phyloP scores from a whole-genome alignment of 2,113 vertebrate genomes.

The Entelurus aequoreus region DNA sequence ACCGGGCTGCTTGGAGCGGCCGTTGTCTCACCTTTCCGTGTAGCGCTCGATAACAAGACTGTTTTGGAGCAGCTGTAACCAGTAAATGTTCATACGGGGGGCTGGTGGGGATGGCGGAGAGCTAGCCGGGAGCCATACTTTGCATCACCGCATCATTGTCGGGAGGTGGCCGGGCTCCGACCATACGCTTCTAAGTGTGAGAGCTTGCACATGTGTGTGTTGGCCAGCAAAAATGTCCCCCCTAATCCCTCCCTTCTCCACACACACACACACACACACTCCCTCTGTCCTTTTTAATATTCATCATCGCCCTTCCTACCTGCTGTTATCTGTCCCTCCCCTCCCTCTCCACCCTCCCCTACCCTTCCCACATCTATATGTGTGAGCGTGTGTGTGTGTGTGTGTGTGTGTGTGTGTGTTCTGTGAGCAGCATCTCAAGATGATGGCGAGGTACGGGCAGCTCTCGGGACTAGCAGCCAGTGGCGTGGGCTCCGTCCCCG shows the following conservation, averaged over 20 bases:
- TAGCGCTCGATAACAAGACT: no score
- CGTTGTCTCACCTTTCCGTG: constrained; percentile 35
- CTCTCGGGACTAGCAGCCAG: constrained; percentile 93
- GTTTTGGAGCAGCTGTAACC: constrained; percentile 25
- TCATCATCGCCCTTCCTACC: constrained; percentile 57
- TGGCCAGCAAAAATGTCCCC: constrained; percentile 48
- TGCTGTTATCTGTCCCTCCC: constrained; percentile 59
- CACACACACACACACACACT: constrained; percentile 25
- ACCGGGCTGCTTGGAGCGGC: constrained; percentile 51
- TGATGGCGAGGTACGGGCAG: constrained; percentile 95
- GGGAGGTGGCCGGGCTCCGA: constrained; percentile 85
- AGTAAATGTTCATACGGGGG: constrained; percentile 28
- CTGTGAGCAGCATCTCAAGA: constrained; percentile 75
- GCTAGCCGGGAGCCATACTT: constrained; percentile 45
- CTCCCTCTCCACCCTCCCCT: constrained; percentile 23
- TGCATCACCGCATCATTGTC: constrained; percentile 48
- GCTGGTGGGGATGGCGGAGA: constrained; percentile 50
- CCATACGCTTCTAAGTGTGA: constrained; percentile 71
- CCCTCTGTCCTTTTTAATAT: constrained; percentile 57
- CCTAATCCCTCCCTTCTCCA: constrained; percentile 58
- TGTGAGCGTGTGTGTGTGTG: constrained; percentile 43
- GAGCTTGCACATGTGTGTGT: constrained; percentile 67
- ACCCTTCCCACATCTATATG: constrained; percentile 52
- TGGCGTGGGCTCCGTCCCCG: constrained; percentile 90
- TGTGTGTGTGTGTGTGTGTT: constrained; percentile 67